These are phyloP conservation scores for Leucopsar rothschildi DNA, from an alignment of 2,113 vertebrate species.

Conservation along the genomic window DNA sequence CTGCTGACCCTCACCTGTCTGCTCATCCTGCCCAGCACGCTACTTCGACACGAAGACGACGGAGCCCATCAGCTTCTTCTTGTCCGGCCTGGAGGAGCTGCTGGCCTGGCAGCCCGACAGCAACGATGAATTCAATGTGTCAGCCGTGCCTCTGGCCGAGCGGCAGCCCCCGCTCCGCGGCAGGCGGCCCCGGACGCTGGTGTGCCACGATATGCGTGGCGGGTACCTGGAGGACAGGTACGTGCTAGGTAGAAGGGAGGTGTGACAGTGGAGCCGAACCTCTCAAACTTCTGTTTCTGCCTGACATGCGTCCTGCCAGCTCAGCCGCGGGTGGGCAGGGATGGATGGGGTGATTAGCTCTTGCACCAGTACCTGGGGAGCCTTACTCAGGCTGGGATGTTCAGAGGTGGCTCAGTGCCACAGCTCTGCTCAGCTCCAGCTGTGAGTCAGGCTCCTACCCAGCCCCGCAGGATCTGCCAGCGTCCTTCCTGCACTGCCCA, in stretches of 20 bases:
- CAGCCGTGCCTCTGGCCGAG: constrained; percentile 62
- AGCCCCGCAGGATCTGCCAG: neutral
- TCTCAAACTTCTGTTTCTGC: neutral
- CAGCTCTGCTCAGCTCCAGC: neutral
- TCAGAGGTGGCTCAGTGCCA: neutral
- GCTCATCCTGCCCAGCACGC: constrained; percentile 60
- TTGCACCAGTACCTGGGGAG: fast-evolving
- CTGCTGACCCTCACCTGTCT: neutral
- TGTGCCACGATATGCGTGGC: constrained; percentile 96
- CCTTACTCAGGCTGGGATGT: neutral
- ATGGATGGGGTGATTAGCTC: neutral
- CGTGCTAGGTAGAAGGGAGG: neutral
- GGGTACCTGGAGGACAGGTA: constrained; percentile 94
- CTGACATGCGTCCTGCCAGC: neutral
- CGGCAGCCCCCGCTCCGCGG: constrained; percentile 78
- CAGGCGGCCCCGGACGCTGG: constrained; percentile 75
- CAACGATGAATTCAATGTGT: constrained; percentile 81
- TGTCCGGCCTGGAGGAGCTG: constrained; percentile 84
- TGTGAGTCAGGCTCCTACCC: constrained; percentile 10
- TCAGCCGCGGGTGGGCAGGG: fast-evolving
- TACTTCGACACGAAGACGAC: constrained; percentile 85
- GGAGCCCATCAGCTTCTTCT: constrained; percentile 83
- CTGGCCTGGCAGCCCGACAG: constrained; percentile 77
- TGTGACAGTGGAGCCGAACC: fast-evolving
- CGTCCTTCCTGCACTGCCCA: neutral